Evolutionary conservation across 2,797 vertebrate species (phyloP), one percentile per base, ranked within the genome.

Genomic region (Serranus cabrilla): DNA sequence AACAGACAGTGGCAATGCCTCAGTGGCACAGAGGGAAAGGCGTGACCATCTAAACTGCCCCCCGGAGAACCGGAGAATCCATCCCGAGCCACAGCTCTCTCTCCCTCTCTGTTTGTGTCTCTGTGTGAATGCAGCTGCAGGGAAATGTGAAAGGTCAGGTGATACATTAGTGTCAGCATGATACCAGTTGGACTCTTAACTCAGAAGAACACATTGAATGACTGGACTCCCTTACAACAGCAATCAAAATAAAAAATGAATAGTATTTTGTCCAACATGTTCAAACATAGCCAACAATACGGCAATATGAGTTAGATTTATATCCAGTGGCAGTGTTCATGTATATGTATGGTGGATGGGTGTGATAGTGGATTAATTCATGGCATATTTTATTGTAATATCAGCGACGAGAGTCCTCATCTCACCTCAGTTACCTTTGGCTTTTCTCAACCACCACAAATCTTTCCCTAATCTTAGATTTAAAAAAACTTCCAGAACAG

Each of bases 1-100:
- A 94, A 85, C 90, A 94, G 92, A 87, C 82, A 88, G 70, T 83
- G 81, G 83, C 80, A 78, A 81, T 80, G 83, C 85, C 81, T 89
- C 84, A 87, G 84, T 80, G 82, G 82, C 85, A 88, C 76, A 82
- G 74, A 83, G 89, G 86, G 80, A 88, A 86, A 82, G 87, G 85
- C 82, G 71, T 91, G 89, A 94, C 89, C 89, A 83, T 71, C 66
- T 63, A 72, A 92, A 93, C 74, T 75, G 83, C 84, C 81, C 92
- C 89, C 88, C 39, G 25, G 90, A 86, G 91, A 83, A 67, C 79
- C 21, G 42, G 80, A 79, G 89, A 89, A 91, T 89, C 83, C 84
- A 84, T 81, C 69, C 63, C 16, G 11, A 79, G 71, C 37, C 70
- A 81, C 61, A 67, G 47, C 20, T 23, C 20, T 20, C 46, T 47